These are phyloP conservation scores for Cylindroiulus punctatus DNA, from an alignment of 2,888 invertebrate species.

Conservation along the genomic window DNA sequence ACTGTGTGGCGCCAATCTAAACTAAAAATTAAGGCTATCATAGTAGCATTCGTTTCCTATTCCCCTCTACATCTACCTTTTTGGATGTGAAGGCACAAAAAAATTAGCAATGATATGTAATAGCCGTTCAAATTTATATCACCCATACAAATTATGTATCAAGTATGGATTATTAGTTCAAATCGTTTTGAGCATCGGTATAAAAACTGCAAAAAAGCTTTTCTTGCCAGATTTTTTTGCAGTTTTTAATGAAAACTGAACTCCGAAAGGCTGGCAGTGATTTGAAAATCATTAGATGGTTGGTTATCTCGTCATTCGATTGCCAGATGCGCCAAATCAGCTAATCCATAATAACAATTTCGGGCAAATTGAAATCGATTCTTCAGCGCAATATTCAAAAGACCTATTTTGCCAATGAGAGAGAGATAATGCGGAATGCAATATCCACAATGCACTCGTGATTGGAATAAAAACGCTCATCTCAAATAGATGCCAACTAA, in stretches of 20 bases:
- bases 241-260: no score
- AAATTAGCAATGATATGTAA: neutral
- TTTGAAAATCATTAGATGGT: slow-evolving; percentile 8
- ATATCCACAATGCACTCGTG: slow-evolving; percentile 34
- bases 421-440: neutral
- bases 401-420: neutral
- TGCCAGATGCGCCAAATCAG: slow-evolving; percentile 44
- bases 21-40: no score
- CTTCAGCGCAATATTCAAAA: neutral
- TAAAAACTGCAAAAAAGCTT: neutral
- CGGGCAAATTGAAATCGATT: slow-evolving; percentile 24
- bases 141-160: neutral
- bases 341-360: neutral
- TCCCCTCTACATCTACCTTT: no score
- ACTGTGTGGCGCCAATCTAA: no score
- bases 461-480: slow-evolving; percentile 26
- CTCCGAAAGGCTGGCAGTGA: neutral
- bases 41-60: no score
- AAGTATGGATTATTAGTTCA: neutral
- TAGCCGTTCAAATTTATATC: neutral
- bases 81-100: neutral
- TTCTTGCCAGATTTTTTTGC: neutral
- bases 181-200: neutral
- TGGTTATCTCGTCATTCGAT: neutral
- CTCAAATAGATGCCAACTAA: neutral